These are phyloP conservation scores for Atrichornis clamosus DNA, from an alignment of 2,113 vertebrate species.

Conservation along the genomic window DNA sequence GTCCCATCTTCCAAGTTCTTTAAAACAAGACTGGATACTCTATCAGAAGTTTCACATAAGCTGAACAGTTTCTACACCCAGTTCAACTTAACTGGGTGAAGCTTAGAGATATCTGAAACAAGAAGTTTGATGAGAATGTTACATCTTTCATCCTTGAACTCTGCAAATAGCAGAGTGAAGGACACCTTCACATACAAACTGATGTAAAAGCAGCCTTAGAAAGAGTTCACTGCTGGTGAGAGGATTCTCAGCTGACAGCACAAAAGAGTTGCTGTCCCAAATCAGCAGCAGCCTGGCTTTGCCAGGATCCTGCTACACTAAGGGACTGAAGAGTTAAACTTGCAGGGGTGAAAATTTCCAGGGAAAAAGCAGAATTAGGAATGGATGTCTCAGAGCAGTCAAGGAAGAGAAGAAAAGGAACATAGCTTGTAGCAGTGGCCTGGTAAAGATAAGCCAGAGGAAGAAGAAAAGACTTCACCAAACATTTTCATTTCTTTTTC, in stretches of 20 bases:
- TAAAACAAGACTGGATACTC: not conserved
- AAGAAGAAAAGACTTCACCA: not conserved
- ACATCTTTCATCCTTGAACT: not conserved
- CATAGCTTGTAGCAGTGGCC: not conserved
- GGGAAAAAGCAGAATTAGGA: not conserved
- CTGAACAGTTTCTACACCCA: accelerated
- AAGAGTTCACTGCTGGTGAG: not conserved
- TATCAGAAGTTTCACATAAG: not conserved
- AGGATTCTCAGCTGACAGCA: not conserved
- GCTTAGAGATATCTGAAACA: not conserved
- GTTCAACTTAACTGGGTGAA: not conserved
- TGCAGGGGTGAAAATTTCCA: not conserved
- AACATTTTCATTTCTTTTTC: not conserved
- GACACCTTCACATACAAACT: not conserved
- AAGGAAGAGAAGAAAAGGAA: not conserved
- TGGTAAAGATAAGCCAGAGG: not conserved
- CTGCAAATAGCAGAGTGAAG: accelerated
- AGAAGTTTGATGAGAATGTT: not conserved
- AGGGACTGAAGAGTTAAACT: not conserved
- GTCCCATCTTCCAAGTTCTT: not conserved
- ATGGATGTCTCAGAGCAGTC: not conserved
- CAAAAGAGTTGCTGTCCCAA: not conserved
- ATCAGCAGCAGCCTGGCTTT: not conserved
- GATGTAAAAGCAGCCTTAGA: not conserved
- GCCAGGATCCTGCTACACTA: accelerated